Evolutionary conservation across 2,888 invertebrate genomes (phyloP).

Genomic region (Amphipyra berbera): DNA sequence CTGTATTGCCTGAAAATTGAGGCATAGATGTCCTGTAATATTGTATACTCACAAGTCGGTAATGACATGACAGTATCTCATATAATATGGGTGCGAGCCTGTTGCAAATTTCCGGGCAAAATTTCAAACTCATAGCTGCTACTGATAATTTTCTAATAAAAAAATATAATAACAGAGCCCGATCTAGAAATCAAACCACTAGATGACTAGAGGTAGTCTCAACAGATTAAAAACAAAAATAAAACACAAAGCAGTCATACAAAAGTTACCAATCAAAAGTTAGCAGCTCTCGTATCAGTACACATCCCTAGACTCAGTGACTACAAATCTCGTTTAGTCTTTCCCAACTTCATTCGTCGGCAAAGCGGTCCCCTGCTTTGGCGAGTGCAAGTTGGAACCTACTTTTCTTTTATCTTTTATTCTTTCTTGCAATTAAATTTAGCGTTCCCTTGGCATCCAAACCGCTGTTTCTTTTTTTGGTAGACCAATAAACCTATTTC

Average conservation of each 20-base stretch:
- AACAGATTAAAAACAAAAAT: conserved; percentile 1
- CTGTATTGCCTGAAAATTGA: too few relatives aligned
- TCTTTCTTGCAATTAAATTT: conserved; percentile 35
- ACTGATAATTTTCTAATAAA: too few relatives aligned
- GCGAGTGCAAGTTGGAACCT: conserved; percentile 36
- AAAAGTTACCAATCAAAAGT: conserved; percentile 49
- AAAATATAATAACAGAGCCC: too few relatives aligned
- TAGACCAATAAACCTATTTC: too few relatives aligned
- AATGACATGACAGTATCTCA: too few relatives aligned
- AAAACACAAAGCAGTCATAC: conserved; percentile 7
- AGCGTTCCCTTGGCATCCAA: conserved; percentile 23
- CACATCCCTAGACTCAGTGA: conserved; percentile 34
- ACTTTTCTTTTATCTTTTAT: conserved; percentile 34
- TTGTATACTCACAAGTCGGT: too few relatives aligned
- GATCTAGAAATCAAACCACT: too few relatives aligned
- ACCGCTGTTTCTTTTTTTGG: background rate
- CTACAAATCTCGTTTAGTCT: conserved; percentile 51
- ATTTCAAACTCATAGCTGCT: too few relatives aligned
- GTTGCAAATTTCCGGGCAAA: too few relatives aligned
- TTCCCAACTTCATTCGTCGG: conserved; percentile 41
- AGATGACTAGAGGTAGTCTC: background rate
- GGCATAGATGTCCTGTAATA: too few relatives aligned
- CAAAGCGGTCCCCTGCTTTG: conserved; percentile 39
- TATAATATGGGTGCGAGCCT: too few relatives aligned
- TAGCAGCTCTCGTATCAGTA: conserved; percentile 29